Evolutionary conservation across 1,140 invertebrate species (phyloP).

Genomic region (Drosophila sulfurigaster): DNA sequence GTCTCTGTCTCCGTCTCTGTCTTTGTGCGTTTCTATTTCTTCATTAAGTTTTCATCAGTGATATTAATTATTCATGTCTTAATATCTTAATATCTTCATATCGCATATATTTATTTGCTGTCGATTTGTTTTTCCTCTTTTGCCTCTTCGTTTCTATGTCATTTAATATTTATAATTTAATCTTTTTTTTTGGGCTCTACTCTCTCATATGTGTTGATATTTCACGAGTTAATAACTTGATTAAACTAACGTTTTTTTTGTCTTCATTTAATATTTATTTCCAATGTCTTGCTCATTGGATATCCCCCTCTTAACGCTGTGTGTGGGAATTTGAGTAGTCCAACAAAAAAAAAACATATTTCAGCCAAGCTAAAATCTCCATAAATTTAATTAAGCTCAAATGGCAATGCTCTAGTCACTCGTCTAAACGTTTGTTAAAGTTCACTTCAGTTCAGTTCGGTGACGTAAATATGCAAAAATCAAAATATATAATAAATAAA

Average conservation of each 20-base stretch:
- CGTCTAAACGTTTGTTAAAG: constrained; percentile 7
- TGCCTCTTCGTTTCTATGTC: constrained; percentile 64
- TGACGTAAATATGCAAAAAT: constrained; percentile 18
- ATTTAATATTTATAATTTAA: constrained; percentile 80
- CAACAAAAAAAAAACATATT: constrained; percentile 5
- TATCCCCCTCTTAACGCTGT: constrained; percentile 41
- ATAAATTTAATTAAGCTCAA: constrained; percentile 73
- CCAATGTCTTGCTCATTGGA: constrained; percentile 17
- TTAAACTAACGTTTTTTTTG: constrained; percentile 62
- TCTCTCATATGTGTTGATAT: constrained; percentile 73
- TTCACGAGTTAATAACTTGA: constrained; percentile 82
- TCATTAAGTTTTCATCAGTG: constrained; percentile 83
- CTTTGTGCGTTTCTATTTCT: constrained; percentile 72
- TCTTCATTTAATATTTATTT: constrained; percentile 29
- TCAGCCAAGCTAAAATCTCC: constrained; percentile 54
- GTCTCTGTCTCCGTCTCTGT: background rate
- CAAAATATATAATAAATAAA: background rate
- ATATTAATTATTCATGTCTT: constrained; percentile 83
- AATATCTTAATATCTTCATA: constrained; percentile 82
- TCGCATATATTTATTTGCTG: constrained; percentile 69
- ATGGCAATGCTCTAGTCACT: constrained; percentile 31
- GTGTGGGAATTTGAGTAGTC: constrained; percentile 69
- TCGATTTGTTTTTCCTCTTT: constrained; percentile 49
- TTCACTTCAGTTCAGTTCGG: background rate
- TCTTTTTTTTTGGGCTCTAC: constrained; percentile 50